Conservation (phyloP, 2,113 vertebrate genomes). For the Coregonus clupeaformis region DNA sequence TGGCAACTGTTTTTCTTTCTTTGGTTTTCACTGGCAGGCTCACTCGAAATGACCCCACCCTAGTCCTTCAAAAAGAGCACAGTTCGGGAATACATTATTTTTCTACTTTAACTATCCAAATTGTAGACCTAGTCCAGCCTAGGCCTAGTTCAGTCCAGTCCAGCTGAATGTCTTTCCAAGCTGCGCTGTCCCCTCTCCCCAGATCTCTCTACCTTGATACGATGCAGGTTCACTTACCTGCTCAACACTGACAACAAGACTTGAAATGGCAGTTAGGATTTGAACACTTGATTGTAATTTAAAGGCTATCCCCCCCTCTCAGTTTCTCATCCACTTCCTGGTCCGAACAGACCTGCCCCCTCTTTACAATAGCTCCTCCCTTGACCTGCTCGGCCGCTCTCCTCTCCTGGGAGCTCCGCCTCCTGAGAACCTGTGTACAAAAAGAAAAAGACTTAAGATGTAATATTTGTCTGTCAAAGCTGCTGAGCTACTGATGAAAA, state of each 20-base stretch:
- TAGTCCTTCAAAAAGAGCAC: too few species aligned
- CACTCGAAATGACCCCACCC: too few species aligned
- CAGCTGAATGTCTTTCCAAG: background rate
- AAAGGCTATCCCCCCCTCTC: background rate
- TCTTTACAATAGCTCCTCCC: background rate
- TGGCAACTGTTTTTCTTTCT: too few species aligned
- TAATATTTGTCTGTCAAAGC: constrained; percentile 5
- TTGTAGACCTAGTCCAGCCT: background rate
- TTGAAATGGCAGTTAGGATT: constrained; percentile 26
- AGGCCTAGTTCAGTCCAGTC: constrained; percentile 27
- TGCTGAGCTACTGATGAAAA: constrained; percentile 33
- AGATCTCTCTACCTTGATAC: background rate
- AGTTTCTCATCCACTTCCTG: background rate
- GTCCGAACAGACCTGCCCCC: background rate
- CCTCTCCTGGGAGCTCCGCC: background rate
- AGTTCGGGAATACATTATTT: background rate
- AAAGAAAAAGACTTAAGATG: background rate
- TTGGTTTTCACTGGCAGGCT: too few species aligned
- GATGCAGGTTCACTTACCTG: background rate
- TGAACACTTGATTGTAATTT: constrained; percentile 33
- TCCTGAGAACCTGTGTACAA: background rate
- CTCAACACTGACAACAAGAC: constrained; percentile 12
- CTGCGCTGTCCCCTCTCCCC: background rate
- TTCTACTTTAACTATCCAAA: background rate
- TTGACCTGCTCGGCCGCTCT: background rate